phyloP scores from a whole-genome alignment of 2,113 vertebrate species.

The Coptodon bakossiorum region DNA sequence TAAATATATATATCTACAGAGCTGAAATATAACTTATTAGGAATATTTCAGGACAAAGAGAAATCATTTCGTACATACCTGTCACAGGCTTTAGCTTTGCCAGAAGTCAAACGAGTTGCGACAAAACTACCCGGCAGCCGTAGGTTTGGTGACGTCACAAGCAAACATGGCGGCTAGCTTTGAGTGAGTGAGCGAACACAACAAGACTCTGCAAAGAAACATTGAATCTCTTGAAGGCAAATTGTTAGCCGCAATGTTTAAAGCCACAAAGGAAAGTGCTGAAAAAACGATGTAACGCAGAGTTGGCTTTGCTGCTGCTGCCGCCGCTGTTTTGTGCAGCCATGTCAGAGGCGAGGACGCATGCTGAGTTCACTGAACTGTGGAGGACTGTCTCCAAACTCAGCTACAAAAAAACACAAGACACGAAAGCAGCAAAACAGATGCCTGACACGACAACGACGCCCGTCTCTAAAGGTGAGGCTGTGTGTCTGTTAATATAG shows the following conservation, averaged over 20 bases:
- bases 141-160: constrained; percentile 34
- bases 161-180: constrained; percentile 36
- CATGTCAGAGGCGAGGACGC: constrained; percentile 33
- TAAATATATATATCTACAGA: neutral
- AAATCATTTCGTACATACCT: neutral
- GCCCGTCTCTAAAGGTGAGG: constrained; percentile 37
- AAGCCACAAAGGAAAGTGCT: neutral
- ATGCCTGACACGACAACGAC: neutral
- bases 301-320: neutral
- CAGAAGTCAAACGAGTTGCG: neutral
- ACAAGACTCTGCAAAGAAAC: neutral
- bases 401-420: neutral
- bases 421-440: neutral
- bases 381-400: constrained; percentile 18
- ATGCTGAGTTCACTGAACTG: constrained; percentile 13
- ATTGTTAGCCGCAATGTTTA: neutral
- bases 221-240: neutral
- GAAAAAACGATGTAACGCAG: neutral
- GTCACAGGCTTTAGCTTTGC: neutral
- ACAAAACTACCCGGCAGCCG: constrained; percentile 12
- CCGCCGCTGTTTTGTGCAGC: neutral
- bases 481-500: neutral
- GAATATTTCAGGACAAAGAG: neutral
- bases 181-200: neutral
- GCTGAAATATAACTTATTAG: neutral